Evolutionary conservation across 1,140 invertebrate genomes (phyloP).

Genomic region (Diabrotica undecimpunctata): DNA sequence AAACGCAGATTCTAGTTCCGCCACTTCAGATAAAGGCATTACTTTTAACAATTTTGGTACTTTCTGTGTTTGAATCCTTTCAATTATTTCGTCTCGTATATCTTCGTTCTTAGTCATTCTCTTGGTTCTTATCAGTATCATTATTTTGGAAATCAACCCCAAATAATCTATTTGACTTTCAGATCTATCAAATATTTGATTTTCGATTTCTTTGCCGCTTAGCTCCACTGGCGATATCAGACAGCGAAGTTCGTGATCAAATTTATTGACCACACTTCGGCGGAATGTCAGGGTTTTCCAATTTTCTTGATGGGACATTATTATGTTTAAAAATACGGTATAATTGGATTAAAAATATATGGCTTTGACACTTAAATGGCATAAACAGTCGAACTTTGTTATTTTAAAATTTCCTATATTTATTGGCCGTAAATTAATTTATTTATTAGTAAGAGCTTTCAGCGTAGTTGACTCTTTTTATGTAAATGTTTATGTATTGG

Average conservation of each 20-base stretch:
- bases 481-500: no score
- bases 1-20: neutral
- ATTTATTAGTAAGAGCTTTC: no score
- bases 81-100: neutral
- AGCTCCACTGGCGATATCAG: neutral
- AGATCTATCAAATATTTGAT: neutral
- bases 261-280: neutral
- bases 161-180: slow-evolving; percentile 1
- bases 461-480: no score
- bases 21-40: neutral
- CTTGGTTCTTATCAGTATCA: neutral
- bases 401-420: no score
- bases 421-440: no score
- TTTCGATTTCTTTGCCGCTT: neutral
- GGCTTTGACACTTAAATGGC: no score
- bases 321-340: no score
- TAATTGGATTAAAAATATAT: no score
- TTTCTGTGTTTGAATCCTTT: neutral
- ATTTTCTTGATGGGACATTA: neutral
- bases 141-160: neutral
- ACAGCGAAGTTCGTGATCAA: neutral
- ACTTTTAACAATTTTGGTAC: neutral
- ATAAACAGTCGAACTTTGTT: no score
- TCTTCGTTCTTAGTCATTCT: neutral
- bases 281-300: neutral